Percentiles rank a stretch among this genome's conserved stretches.
Conservation (phyloP, 2,113 vertebrate genomes). For the Dipodomys spectabilis region DNA sequence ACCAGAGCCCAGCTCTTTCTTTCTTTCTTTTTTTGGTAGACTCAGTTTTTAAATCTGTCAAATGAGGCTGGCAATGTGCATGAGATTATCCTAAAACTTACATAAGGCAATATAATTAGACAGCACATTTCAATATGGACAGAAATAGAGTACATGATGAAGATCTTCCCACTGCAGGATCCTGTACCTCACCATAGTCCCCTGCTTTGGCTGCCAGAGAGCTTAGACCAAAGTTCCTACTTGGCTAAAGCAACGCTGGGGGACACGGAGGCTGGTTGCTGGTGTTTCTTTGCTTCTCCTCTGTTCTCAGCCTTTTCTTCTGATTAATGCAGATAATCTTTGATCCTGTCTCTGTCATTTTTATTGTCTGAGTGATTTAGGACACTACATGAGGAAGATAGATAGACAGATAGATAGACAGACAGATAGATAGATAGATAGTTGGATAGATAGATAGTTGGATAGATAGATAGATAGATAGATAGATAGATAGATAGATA, state of each 20-base stretch:
- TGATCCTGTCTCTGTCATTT: not conserved
- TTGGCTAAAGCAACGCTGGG: not conserved
- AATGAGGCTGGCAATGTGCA: too few species aligned
- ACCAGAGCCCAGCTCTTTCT: too few species aligned
- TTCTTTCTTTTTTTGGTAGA: too few species aligned
- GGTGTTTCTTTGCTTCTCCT: not conserved
- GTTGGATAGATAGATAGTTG: too few species aligned
- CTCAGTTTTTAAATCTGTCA: too few species aligned
- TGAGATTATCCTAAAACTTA: not conserved
- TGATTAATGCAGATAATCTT: not conserved
- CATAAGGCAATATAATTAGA: conserved; percentile 4
- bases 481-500: not conserved
- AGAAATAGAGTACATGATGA: not conserved
- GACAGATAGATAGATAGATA: too few species aligned
- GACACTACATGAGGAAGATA: not conserved
- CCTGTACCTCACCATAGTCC: not conserved
- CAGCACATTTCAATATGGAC: not conserved
- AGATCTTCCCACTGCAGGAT: not conserved
- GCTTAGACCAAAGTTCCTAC: not conserved
- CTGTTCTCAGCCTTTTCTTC: conserved; percentile 14
- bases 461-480: not conserved
- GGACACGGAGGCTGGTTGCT: not conserved
- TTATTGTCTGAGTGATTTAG: not conserved
- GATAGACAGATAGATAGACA: too few species aligned
- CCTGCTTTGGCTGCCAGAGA: not conserved